Evolutionary conservation across 2,797 vertebrate species (phyloP).

Genomic region (Acomys russatus): DNA sequence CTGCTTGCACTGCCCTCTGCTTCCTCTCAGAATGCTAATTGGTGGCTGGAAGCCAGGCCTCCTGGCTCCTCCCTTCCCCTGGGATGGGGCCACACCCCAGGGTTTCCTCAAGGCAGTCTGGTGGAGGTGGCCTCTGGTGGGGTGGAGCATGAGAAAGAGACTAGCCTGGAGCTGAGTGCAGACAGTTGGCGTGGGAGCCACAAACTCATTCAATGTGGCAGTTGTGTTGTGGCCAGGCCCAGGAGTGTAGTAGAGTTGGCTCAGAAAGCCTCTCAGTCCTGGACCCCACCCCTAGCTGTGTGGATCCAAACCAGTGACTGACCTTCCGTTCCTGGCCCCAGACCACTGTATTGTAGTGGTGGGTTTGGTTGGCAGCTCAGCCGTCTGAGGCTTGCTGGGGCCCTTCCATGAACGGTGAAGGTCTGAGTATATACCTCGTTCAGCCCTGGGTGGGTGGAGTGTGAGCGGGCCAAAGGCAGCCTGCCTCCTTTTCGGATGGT

Average conservation of each 20-base stretch:
- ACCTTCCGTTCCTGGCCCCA: too few relatives aligned
- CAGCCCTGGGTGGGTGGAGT: too few relatives aligned
- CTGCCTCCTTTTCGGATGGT: background rate
- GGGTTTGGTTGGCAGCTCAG: background rate
- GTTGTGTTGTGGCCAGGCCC: background rate
- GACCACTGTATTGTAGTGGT: background rate
- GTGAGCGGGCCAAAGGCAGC: background rate
- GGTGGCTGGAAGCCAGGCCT: background rate
- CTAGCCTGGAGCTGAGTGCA: background rate
- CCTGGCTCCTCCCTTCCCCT: background rate
- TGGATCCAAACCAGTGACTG: background rate
- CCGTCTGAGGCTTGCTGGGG: background rate
- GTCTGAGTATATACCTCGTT: background rate
- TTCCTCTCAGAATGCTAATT: background rate
- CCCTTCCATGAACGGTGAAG: too few relatives aligned
- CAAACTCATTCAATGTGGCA: too few relatives aligned
- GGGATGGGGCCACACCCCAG: background rate
- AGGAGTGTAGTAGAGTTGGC: background rate
- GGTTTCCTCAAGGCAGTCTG: background rate
- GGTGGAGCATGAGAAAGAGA: background rate
- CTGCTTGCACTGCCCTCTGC: background rate
- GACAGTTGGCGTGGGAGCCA: too few relatives aligned
- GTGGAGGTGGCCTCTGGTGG: background rate
- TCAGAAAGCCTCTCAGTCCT: background rate
- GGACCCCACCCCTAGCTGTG: background rate